Conservation (phyloP, 1,140 invertebrate species). For the Plodia interpunctella region DNA sequence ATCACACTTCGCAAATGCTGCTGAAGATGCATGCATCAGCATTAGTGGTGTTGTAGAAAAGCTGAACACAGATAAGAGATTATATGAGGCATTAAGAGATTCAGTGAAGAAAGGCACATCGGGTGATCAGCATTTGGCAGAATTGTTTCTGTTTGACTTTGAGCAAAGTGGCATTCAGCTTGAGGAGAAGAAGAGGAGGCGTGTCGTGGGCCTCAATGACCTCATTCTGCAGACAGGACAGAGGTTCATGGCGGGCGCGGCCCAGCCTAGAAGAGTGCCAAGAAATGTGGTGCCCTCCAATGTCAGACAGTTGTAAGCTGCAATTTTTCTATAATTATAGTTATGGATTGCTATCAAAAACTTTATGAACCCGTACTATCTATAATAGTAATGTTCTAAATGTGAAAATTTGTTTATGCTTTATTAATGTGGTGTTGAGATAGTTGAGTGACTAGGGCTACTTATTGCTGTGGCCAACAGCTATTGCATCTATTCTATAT, state of each 20-base stretch:
- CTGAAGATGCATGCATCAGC: conserved; percentile 90
- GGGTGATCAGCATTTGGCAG: conserved; percentile 90
- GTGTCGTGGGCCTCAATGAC: conserved; percentile 92
- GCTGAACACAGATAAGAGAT: conserved; percentile 93
- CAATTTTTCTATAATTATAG: neutral
- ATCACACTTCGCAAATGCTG: conserved; percentile 83
- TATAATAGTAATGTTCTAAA: too few relatives aligned
- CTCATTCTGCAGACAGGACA: conserved; percentile 88
- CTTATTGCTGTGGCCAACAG: too few relatives aligned
- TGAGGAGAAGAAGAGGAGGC: conserved; percentile 83
- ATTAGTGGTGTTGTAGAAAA: conserved; percentile 95
- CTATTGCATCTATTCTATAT: too few relatives aligned
- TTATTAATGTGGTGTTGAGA: too few relatives aligned
- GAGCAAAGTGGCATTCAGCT: conserved; percentile 98
- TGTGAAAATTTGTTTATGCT: too few relatives aligned
- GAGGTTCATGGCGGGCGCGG: conserved; percentile 88
- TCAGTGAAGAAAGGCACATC: conserved; percentile 86
- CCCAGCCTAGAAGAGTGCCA: conserved; percentile 81
- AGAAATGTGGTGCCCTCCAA: conserved; percentile 82
- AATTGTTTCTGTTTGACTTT: conserved; percentile 96
- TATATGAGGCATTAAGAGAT: conserved; percentile 87
- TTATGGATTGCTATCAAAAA: too few relatives aligned
- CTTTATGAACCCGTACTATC: too few relatives aligned
- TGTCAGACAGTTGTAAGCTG: conserved; percentile 85
- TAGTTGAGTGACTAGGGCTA: too few relatives aligned